Evolutionary conservation across 2,888 invertebrate genomes (phyloP).

Genomic region (Mechanitis messenoides): DNA sequence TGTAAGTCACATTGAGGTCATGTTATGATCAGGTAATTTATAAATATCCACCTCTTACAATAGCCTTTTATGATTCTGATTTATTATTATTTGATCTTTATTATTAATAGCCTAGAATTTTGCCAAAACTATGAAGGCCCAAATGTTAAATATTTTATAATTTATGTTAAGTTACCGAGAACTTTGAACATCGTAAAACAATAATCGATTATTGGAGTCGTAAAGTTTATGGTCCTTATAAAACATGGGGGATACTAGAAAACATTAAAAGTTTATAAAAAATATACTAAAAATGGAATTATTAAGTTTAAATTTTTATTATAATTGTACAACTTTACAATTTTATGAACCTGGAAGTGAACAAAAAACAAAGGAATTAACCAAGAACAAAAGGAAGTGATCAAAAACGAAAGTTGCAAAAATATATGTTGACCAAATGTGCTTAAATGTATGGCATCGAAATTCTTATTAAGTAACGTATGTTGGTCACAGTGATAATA

Average conservation of each 20-base stretch:
- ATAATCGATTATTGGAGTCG: neutral
- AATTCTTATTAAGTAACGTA: too few species aligned
- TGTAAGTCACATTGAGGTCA: neutral
- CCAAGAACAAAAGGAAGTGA: too few species aligned
- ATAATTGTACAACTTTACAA: too few species aligned
- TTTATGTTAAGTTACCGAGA: too few species aligned
- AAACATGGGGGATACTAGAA: neutral
- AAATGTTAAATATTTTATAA: too few species aligned
- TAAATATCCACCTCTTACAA: neutral
- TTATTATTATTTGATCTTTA: slow-evolving; percentile 1
- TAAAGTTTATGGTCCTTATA: slow-evolving; percentile 1
- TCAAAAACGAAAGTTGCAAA: too few species aligned
- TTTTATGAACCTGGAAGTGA: too few species aligned
- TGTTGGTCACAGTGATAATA: too few species aligned
- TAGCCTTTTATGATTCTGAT: slow-evolving; percentile 1
- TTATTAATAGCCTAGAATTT: neutral
- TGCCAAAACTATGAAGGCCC: neutral
- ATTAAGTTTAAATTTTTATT: neutral
- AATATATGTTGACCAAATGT: too few species aligned
- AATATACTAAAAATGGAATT: neutral
- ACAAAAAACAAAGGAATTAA: too few species aligned
- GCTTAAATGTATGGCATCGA: too few species aligned
- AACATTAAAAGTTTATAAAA: neutral
- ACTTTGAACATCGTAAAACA: neutral
- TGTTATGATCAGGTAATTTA: neutral